phyloP scores from a whole-genome alignment of 1,140 invertebrate species.

The Anoplolepis gracilipes region DNA sequence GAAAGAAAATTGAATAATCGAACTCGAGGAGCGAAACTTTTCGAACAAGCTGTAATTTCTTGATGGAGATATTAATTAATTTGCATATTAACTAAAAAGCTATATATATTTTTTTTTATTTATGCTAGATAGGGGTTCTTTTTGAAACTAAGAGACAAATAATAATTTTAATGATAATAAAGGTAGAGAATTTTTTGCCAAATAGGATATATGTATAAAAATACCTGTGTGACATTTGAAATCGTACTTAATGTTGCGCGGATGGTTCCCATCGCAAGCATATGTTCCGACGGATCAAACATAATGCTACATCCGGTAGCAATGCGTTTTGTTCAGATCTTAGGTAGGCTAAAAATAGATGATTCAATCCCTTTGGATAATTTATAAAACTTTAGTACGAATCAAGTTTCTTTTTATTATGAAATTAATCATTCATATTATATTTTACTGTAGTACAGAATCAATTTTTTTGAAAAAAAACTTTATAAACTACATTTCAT shows the following conservation, averaged over 20 bases:
- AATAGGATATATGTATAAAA: not conserved
- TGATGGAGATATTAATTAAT: constrained; percentile 5
- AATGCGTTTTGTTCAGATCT: not conserved
- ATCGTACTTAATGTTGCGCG: not conserved
- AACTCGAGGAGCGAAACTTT: not conserved
- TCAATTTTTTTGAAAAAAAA: not conserved
- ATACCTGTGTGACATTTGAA: not conserved
- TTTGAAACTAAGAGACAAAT: not conserved
- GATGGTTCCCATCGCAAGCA: not conserved
- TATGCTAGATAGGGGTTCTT: not conserved
- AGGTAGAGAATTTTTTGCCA: not conserved
- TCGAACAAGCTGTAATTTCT: not conserved
- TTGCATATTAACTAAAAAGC: constrained; percentile 26
- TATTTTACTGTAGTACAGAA: not conserved
- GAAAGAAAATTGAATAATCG: not conserved
- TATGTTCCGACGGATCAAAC: constrained; percentile 45
- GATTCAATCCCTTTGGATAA: not conserved
- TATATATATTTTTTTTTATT: constrained; percentile 17
- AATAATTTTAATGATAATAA: constrained; percentile 30
- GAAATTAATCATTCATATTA: constrained; percentile 13
- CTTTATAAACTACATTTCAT: not conserved
- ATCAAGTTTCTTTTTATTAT: not conserved
- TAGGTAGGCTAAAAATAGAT: constrained; percentile 14
- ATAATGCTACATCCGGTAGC: not conserved
- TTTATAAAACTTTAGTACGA: not conserved